Percentiles rank a stretch among this genome's conserved stretches.
phyloP scores from a whole-genome alignment of 2,888 invertebrate genomes.

The Ametastegia equiseti region DNA sequence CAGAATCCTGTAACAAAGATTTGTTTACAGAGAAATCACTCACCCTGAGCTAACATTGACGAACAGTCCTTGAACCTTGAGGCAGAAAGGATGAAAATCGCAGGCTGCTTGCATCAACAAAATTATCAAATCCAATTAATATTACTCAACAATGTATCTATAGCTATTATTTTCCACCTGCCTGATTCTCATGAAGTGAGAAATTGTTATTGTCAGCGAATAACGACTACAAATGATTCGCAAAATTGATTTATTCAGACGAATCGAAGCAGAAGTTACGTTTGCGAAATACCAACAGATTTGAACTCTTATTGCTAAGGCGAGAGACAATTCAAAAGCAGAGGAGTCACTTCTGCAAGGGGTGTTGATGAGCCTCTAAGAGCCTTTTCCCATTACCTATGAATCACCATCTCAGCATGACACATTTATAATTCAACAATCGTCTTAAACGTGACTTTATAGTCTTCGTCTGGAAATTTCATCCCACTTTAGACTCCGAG shows the following conservation, averaged over 20 bases:
- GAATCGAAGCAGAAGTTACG: neutral
- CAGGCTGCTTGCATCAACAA: neutral
- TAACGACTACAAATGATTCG: too few species aligned
- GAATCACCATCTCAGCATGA: conserved; percentile 12
- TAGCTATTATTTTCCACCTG: too few species aligned
- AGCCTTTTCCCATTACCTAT: conserved; percentile 31
- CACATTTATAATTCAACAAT: conserved; percentile 3
- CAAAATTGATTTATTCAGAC: neutral
- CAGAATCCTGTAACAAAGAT: neutral
- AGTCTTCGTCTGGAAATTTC: neutral
- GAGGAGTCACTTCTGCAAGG: neutral
- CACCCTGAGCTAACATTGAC: conserved; percentile 7
- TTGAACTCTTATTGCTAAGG: neutral
- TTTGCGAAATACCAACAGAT: neutral
- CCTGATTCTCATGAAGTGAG: too few species aligned
- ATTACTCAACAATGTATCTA: neutral
- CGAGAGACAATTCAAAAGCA: neutral
- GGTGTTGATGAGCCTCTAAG: conserved; percentile 17
- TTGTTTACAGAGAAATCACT: conserved; percentile 25
- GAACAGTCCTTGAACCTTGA: neutral
- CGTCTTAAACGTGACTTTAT: neutral
- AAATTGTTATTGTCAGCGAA: too few species aligned
- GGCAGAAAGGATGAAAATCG: neutral
- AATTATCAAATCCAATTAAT: conserved; percentile 9
- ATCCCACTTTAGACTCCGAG: neutral